phyloP scores from a whole-genome alignment of 2,113 vertebrate species.

The Micromys minutus region DNA sequence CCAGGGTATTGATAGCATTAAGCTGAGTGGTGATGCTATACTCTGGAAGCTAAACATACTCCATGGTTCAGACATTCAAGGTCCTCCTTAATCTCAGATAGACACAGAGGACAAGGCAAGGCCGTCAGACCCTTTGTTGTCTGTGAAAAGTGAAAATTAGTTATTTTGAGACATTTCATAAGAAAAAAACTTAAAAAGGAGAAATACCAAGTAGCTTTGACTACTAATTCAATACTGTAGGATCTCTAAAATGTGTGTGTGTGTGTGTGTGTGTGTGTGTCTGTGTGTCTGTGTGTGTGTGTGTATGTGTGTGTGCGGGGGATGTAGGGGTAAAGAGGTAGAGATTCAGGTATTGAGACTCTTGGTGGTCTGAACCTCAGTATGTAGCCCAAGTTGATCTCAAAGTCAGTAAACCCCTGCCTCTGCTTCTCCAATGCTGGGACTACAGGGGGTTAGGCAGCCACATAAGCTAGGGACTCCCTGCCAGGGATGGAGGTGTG shows the following conservation, averaged over 20 bases:
- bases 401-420: not conserved
- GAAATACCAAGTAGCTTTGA: not conserved
- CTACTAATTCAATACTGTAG: not conserved
- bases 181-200: not conserved
- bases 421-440: not conserved
- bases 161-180: slow-evolving; percentile 16
- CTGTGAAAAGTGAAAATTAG: not conserved
- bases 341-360: not conserved
- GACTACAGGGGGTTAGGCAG: not conserved
- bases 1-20: not conserved
- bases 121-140: not conserved
- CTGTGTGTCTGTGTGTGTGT: not conserved
- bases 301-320: not conserved
- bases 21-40: not conserved
- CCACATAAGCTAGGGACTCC: not conserved
- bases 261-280: not conserved
- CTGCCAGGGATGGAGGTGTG: not conserved
- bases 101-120: not conserved
- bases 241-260: not conserved
- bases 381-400: not conserved
- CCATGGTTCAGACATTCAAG: not conserved
- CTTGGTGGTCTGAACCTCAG: not conserved
- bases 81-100: not conserved
- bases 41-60: accelerated
- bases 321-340: not conserved